A percentile compares a stretch with the other conserved stretches of the same genome.
These are phyloP conservation scores for Melanargia galathea DNA, from an alignment of 2,888 invertebrate genomes.

Conservation along the genomic window DNA sequence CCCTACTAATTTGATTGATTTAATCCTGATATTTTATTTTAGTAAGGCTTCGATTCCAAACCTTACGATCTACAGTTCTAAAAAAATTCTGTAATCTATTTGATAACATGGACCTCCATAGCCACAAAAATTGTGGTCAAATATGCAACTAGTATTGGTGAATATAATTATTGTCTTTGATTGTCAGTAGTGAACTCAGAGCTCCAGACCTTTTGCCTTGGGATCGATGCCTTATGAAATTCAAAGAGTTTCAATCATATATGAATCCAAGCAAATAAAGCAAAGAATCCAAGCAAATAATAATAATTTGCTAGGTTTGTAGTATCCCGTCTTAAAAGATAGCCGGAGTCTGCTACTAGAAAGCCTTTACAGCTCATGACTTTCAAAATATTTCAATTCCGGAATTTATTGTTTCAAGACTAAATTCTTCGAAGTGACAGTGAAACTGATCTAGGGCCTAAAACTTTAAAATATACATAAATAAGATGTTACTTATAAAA, in stretches of 20 bases:
- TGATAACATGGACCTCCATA: too few relatives aligned
- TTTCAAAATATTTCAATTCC: conserved; percentile 77
- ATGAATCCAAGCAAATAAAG: background rate
- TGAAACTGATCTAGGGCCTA: conserved; percentile 54
- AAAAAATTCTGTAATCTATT: too few relatives aligned
- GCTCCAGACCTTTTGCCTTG: too few relatives aligned
- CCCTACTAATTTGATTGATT: conserved; percentile 21
- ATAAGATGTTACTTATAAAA: too few relatives aligned
- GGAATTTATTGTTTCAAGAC: conserved; percentile 72
- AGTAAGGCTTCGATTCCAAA: background rate
- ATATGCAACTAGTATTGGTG: too few relatives aligned
- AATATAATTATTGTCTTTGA: too few relatives aligned
- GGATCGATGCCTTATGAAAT: too few relatives aligned
- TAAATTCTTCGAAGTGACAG: conserved; percentile 73
- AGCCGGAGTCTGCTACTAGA: conserved; percentile 54
- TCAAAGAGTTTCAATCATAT: background rate
- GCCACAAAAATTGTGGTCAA: too few relatives aligned
- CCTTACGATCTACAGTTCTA: background rate
- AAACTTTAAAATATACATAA: too few relatives aligned
- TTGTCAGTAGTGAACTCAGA: too few relatives aligned
- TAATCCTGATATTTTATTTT: conserved; percentile 3
- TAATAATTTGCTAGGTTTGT: background rate
- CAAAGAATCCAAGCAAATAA: background rate
- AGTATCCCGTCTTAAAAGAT: conserved; percentile 55
- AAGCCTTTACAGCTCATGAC: conserved; percentile 74